Conservation (phyloP, 2,888 invertebrate genomes). For the Oscheius sp. region DNA sequence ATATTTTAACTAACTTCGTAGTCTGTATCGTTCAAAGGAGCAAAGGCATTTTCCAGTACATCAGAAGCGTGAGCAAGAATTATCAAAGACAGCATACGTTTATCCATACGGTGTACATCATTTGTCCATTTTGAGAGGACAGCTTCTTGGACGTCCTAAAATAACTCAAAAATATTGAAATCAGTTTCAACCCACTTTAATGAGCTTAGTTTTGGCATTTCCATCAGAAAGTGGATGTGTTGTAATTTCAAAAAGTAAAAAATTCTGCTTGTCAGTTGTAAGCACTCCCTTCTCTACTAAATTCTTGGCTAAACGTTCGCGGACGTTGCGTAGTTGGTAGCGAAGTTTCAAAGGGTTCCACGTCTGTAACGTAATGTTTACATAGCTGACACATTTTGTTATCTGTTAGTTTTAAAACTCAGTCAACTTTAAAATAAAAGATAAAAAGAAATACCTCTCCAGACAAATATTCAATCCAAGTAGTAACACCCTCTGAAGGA, state of each 20-base stretch:
- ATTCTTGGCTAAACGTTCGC: constrained; percentile 97
- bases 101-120: constrained; percentile 96
- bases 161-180: background rate
- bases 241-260: constrained; percentile 99
- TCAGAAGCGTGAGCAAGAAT: constrained; percentile 97
- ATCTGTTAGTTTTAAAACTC: too few species aligned
- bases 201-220: constrained; percentile 90
- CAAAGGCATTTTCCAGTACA: constrained; percentile 98
- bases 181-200: constrained; percentile 76
- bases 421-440: background rate
- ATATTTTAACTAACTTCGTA: constrained; percentile 55
- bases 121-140: constrained; percentile 94
- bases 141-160: constrained; percentile 85
- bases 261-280: constrained; percentile 77
- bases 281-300: constrained; percentile 85
- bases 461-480: constrained; percentile 99
- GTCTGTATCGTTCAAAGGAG: constrained; percentile 79
- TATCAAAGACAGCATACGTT: constrained; percentile 88
- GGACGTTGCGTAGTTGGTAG: constrained; percentile 97
- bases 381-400: background rate
- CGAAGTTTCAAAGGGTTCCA: constrained; percentile 99
- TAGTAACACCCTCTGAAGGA: constrained; percentile 94
- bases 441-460: constrained; percentile 76
- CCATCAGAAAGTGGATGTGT: constrained; percentile 97
- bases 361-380: constrained; percentile 74